Percentiles rank a stretch among this genome's conserved stretches.
These are phyloP conservation scores for Xestobium rufovillosum DNA, from an alignment of 2,888 invertebrate species.

Conservation along the genomic window DNA sequence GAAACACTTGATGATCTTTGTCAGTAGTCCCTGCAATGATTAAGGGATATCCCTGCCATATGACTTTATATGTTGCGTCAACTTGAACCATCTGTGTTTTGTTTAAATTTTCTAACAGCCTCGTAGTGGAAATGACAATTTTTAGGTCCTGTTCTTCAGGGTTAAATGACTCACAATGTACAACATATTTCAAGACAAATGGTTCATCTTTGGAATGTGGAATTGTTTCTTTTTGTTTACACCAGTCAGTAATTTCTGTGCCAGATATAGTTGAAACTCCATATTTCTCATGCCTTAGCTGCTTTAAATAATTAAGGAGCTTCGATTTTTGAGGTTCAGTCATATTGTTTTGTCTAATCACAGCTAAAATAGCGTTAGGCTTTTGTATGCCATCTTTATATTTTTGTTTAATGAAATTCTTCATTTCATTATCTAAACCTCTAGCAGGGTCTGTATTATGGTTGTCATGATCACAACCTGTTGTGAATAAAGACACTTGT, in stretches of 20 bases:
- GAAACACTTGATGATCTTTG: slow-evolving; percentile 2
- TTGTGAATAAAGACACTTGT: too few species aligned
- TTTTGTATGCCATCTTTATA: neutral
- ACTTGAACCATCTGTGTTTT: neutral
- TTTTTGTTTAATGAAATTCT: neutral
- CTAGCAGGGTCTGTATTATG: too few species aligned
- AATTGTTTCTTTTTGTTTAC: neutral
- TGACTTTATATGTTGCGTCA: slow-evolving; percentile 3
- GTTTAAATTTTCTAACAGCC: slow-evolving; percentile 1
- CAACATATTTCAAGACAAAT: neutral
- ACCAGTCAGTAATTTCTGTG: slow-evolving; percentile 1
- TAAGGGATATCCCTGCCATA: neutral
- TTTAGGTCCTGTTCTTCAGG: neutral
- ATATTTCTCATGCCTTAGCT: slow-evolving; percentile 1
- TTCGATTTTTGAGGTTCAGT: neutral
- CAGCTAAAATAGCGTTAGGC: slow-evolving; percentile 4
- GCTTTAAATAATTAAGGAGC: neutral
- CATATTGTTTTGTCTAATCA: neutral
- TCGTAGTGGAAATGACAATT: too few species aligned
- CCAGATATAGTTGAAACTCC: neutral
- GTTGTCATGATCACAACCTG: too few species aligned
- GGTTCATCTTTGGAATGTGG: neutral
- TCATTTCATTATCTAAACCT: neutral
- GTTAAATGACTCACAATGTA: slow-evolving; percentile 1
- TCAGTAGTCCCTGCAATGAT: slow-evolving; percentile 3